Conservation (phyloP, 2,888 invertebrate species). For the Apotomis betuletana region DNA sequence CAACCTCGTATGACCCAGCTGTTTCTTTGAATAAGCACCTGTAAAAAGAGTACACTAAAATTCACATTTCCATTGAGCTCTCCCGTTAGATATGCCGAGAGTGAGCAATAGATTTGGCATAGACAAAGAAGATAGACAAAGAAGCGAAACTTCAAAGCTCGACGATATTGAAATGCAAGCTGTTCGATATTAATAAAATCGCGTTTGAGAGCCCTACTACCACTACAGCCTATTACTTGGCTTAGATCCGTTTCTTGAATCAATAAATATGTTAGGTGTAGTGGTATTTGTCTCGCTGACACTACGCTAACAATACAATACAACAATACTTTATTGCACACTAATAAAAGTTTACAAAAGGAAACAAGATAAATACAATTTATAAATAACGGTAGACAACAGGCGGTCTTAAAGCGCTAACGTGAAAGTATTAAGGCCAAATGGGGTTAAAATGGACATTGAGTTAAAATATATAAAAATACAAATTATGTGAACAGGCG, state of each 20-base stretch:
- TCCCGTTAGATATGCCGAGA: neutral
- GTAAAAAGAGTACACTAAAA: neutral
- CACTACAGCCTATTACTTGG: conserved; percentile 9
- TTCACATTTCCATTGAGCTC: neutral
- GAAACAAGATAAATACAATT: too few relatives aligned
- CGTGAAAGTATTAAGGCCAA: too few relatives aligned
- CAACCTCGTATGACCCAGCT: neutral
- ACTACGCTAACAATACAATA: neutral
- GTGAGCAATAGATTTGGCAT: neutral
- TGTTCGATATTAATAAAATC: conserved; percentile 14
- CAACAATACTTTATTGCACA: too few relatives aligned
- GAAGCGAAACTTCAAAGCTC: conserved; percentile 14
- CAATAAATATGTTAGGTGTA: neutral
- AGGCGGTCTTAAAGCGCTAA: too few relatives aligned
- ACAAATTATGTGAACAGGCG: neutral
- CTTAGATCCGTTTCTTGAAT: neutral
- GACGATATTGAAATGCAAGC: conserved; percentile 17
- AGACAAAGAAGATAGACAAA: conserved; percentile 11
- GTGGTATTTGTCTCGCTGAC: neutral
- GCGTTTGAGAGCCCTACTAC: conserved; percentile 8
- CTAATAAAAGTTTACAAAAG: too few relatives aligned
- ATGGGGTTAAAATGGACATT: too few relatives aligned
- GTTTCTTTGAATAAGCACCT: neutral
- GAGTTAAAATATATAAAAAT: too few relatives aligned
- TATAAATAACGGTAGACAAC: too few relatives aligned